phyloP scores from a whole-genome alignment of 2,113 vertebrate species.

The Hoplias malabaricus region DNA sequence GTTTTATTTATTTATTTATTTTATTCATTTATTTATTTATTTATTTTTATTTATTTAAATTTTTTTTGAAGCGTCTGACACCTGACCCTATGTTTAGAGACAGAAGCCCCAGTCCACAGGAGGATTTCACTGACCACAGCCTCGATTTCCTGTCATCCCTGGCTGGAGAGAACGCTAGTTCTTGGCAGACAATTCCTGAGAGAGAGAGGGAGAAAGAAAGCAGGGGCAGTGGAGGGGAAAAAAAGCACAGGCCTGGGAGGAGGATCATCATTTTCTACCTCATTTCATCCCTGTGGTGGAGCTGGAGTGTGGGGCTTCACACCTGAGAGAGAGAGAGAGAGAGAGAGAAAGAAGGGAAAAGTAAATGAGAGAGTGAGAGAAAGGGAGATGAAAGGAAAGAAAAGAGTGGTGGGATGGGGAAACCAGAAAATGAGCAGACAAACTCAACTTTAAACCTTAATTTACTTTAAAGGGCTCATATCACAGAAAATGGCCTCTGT shows the following conservation, averaged over 20 bases:
- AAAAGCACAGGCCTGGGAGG: conserved; percentile 38
- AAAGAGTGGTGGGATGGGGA: no score
- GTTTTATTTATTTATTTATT: no score
- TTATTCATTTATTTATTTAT: no score
- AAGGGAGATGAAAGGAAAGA: not conserved
- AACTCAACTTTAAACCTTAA: no score
- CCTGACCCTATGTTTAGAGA: conserved; percentile 57
- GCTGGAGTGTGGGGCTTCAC: conserved; percentile 30
- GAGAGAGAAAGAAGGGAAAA: conserved; percentile 17
- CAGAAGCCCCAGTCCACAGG: conserved; percentile 52
- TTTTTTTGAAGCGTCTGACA: conserved; percentile 49
- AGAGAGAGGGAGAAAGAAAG: conserved; percentile 23
- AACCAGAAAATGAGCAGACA: no score
- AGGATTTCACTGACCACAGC: conserved; percentile 49
- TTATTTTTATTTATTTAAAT: conserved; percentile 3
- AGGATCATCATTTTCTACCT: conserved; percentile 51
- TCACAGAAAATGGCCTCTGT: no score
- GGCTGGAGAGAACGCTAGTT: conserved; percentile 32
- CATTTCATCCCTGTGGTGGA: conserved; percentile 44
- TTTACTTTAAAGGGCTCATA: not conserved
- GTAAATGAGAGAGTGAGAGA: not conserved
- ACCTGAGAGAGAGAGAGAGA: conserved; percentile 31
- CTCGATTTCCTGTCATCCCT: conserved; percentile 61
- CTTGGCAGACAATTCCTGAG: conserved; percentile 47
- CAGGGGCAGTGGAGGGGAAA: conserved; percentile 15